These are phyloP conservation scores for Poeciliopsis turneri DNA, from an alignment of 2,797 vertebrate species.

Conservation along the genomic window DNA sequence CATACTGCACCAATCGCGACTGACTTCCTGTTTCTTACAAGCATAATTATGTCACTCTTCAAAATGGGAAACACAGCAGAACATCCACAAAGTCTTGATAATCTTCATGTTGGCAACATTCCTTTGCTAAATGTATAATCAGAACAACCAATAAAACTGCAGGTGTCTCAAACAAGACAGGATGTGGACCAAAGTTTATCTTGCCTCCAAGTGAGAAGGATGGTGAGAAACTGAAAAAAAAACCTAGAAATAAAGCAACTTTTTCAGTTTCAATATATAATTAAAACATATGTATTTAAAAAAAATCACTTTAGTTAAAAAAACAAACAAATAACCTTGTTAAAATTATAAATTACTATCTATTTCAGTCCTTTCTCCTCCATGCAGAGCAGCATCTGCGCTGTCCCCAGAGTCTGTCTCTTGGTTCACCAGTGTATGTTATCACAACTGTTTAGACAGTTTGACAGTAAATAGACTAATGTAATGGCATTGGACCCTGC, in stretches of 20 bases:
- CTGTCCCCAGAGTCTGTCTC: conserved; percentile 41
- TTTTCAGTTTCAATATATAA: background rate
- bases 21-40: background rate
- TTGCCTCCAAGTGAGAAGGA: background rate
- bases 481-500: conserved; percentile 47
- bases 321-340: conserved; percentile 1
- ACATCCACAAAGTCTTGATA: background rate
- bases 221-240: background rate
- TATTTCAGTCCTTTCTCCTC: conserved; percentile 14
- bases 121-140: background rate
- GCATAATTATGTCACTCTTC: background rate
- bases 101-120: background rate
- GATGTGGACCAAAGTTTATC: background rate
- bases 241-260: background rate
- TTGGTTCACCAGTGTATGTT: conserved; percentile 60
- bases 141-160: background rate
- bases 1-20: too few species aligned
- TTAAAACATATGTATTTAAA: background rate
- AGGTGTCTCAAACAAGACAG: background rate
- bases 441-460: conserved; percentile 80
- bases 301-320: background rate
- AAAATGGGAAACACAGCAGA: background rate
- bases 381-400: conserved; percentile 16
- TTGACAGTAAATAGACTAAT: conserved; percentile 71
- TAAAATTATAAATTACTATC: background rate